Conservation (phyloP, 1,140 invertebrate genomes). For the Drosophila cardini region DNA sequence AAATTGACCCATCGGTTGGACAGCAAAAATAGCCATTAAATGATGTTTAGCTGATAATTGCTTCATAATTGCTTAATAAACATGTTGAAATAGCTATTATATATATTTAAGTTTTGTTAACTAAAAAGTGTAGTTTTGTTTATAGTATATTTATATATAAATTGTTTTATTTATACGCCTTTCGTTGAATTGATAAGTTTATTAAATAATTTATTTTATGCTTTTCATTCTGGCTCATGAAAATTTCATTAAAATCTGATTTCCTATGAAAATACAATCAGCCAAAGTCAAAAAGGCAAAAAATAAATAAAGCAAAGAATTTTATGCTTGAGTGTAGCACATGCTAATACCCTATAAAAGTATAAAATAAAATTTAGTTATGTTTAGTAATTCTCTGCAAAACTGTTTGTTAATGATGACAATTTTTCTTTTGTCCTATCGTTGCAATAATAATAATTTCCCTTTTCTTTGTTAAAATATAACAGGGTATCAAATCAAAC, state of each 20-base stretch:
- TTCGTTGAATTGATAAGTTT: conserved; percentile 32
- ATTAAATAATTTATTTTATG: conserved; percentile 55
- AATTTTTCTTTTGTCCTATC: no score
- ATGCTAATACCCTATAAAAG: neutral
- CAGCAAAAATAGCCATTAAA: conserved; percentile 27
- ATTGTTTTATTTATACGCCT: neutral
- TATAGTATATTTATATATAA: neutral
- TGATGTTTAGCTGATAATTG: conserved; percentile 10
- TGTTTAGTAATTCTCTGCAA: neutral
- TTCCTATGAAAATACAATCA: conserved; percentile 61
- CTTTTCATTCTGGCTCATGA: conserved; percentile 19
- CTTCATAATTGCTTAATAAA: conserved; percentile 26
- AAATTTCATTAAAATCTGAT: conserved; percentile 69
- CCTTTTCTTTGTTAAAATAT: neutral
- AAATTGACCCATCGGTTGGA: conserved; percentile 15
- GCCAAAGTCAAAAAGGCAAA: conserved; percentile 35
- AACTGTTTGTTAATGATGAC: neutral
- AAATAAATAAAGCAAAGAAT: conserved; percentile 22
- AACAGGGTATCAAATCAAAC: conserved; percentile 23
- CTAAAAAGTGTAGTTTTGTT: neutral
- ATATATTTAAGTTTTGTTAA: neutral
- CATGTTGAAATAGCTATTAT: neutral
- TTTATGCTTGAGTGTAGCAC: neutral
- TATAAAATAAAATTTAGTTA: neutral
- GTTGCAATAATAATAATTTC: neutral